Evolutionary conservation across 2,113 vertebrate genomes (phyloP), one percentile per base, ranked within the genome.

Genomic region (Pristiophorus japonicus): DNA sequence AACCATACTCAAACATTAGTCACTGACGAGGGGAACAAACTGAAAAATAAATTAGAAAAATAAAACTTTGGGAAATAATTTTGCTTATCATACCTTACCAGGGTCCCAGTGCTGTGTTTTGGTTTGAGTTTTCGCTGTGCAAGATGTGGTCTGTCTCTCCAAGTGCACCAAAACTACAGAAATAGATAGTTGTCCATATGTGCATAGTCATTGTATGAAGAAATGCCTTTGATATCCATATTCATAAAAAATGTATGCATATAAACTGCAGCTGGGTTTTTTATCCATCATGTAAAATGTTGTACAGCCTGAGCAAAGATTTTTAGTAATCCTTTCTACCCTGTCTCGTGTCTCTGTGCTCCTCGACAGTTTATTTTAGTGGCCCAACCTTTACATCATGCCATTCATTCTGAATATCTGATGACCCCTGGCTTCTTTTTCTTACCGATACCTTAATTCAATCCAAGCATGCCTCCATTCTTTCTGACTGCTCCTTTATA

Each of bases 51-150:
- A 51, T 51, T 6, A 96, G 5, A 10, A 87, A 87, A 96, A 88
- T 96, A 96, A 96, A 88, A 51, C 95, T 87, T 51, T 11, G 24
- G 45, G 22, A 27, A 87, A 51, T 87, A 24, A 1, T 51, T 85
- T 85, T 47, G 84, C 42, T 87, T 11, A 75, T 51, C 97, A 96
- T 95, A 99, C 99, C 98, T 99, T 99, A 97, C 98, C 99, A 96
- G 98, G 98, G 97, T 99, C 99, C 99, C 99, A 99, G 96, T 99
- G 98, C 96, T 99, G 98, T 12, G 99, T 99, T 97, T 98, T 99
- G 78, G 98, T 98, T 97, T 99, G 99, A 95, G 98, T 98, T 96
- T 98, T 98, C 63, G 98, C n/a, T 42, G 0, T 42, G 14, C 3
- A 81, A 42, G 75, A 18, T 42, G 38, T 42, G 18, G 38, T 81